Evolutionary conservation across 2,797 vertebrate genomes (phyloP).

Genomic region (Nasua narica): DNA sequence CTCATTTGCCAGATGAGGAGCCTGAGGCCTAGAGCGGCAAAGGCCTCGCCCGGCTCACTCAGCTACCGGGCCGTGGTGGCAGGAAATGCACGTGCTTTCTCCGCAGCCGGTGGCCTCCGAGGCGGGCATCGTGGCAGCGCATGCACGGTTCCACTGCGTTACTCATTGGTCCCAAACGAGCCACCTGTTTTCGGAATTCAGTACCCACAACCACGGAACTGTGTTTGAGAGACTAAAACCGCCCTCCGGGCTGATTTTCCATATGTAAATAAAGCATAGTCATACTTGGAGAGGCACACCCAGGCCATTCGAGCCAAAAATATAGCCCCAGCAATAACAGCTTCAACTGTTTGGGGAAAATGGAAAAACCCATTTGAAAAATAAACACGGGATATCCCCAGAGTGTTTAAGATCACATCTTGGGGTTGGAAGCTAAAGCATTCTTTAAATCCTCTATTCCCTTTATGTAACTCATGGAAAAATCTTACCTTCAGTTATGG

Average conservation of each 20-base stretch:
- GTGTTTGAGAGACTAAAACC: background rate
- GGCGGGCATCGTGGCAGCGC: background rate
- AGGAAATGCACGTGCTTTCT: background rate
- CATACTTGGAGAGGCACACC: conserved; percentile 47
- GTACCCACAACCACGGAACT: conserved; percentile 4
- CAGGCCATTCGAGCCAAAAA: conserved; percentile 37
- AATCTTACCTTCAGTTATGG: background rate
- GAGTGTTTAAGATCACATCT: conserved; percentile 20
- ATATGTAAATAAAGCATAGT: conserved; percentile 59
- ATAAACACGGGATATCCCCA: conserved; percentile 55
- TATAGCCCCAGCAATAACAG: conserved; percentile 22
- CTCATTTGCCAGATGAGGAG: background rate
- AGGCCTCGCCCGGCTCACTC: background rate
- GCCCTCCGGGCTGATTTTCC: conserved; percentile 27
- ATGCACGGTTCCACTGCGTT: background rate
- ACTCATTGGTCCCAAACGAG: background rate
- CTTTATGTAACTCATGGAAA: background rate
- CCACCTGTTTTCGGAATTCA: conserved; percentile 53
- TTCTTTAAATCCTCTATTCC: background rate
- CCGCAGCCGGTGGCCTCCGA: background rate
- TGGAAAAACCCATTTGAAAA: conserved; percentile 34
- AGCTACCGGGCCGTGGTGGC: background rate
- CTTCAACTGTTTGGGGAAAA: conserved; percentile 46
- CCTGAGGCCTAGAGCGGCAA: background rate
- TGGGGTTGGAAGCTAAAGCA: conserved; percentile 31